Percentiles rank a stretch among this genome's conserved stretches.
Conservation (phyloP, 2,888 invertebrate genomes). For the Watsonalla cultraria region DNA sequence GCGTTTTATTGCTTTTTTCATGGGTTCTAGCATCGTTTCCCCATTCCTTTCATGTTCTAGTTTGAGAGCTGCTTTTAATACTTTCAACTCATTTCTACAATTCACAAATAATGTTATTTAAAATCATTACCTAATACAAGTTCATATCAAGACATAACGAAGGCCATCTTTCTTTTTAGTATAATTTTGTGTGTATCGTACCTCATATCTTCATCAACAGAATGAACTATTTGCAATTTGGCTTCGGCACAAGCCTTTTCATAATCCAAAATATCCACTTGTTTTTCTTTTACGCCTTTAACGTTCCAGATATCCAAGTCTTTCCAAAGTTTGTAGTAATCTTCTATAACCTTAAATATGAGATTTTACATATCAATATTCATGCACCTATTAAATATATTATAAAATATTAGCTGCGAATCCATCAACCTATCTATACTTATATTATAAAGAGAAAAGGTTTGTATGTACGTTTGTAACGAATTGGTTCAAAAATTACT, state of each 20-base stretch:
- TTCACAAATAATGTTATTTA: too few relatives aligned
- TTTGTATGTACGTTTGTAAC: too few relatives aligned
- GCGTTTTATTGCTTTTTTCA: slow-evolving; percentile 25
- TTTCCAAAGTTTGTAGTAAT: slow-evolving; percentile 44
- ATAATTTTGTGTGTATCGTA: slow-evolving; percentile 9
- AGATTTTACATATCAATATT: neutral
- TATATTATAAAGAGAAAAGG: too few relatives aligned
- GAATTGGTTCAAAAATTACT: too few relatives aligned
- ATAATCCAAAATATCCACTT: slow-evolving; percentile 28
- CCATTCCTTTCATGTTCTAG: slow-evolving; percentile 45
- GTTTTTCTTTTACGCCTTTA: slow-evolving; percentile 43
- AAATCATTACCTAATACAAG: too few relatives aligned
- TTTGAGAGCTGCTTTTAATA: slow-evolving; percentile 43
- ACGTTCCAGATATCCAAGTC: slow-evolving; percentile 32
- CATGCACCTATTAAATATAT: too few relatives aligned
- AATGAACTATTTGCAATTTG: slow-evolving; percentile 34
- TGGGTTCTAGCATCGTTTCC: slow-evolving; percentile 43
- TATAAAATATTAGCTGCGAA: too few relatives aligned
- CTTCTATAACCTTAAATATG: slow-evolving; percentile 32
- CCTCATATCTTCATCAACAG: slow-evolving; percentile 48
- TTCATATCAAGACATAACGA: too few relatives aligned
- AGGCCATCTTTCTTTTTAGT: too few relatives aligned
- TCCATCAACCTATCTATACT: too few relatives aligned
- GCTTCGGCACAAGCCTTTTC: slow-evolving; percentile 35
- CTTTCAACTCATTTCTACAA: slow-evolving; percentile 41